Percentiles rank a stretch among this genome's conserved stretches.
These are phyloP conservation scores for Lathamus discolor DNA, from an alignment of 2,113 vertebrate genomes.

Conservation along the genomic window DNA sequence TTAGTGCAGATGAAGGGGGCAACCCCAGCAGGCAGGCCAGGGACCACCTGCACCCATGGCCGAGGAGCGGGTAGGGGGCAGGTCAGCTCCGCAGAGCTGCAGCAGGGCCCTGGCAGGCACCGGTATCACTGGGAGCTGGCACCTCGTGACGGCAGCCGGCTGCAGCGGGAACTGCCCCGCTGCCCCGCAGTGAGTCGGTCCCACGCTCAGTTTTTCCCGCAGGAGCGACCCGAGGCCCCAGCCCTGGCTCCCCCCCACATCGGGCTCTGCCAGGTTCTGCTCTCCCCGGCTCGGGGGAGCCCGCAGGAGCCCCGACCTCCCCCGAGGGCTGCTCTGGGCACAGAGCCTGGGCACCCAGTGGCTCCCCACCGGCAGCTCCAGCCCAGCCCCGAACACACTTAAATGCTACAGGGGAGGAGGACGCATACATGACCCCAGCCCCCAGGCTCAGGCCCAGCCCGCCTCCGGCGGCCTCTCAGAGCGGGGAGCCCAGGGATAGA, in stretches of 20 bases:
- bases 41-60: background rate
- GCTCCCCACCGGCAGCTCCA: background rate
- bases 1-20: background rate
- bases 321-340: background rate
- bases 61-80: background rate
- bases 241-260: rapidly evolving
- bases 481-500: too few relatives aligned
- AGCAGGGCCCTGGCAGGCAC: rapidly evolving
- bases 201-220: background rate
- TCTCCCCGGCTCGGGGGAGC: background rate
- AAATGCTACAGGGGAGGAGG: rapidly evolving
- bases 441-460: background rate
- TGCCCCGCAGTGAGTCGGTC: background rate
- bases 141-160: background rate
- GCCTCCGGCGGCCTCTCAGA: background rate
- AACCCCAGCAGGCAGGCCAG: background rate
- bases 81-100: background rate
- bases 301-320: background rate
- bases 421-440: background rate
- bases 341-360: background rate
- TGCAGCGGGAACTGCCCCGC: too few relatives aligned
- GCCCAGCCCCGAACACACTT: background rate
- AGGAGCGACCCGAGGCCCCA: background rate
- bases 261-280: background rate
- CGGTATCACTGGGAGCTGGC: rapidly evolving